A percentile compares a stretch with the other conserved stretches of the same genome.
Conservation (phyloP, 2,888 invertebrate species). For the Eilema caniola region DNA sequence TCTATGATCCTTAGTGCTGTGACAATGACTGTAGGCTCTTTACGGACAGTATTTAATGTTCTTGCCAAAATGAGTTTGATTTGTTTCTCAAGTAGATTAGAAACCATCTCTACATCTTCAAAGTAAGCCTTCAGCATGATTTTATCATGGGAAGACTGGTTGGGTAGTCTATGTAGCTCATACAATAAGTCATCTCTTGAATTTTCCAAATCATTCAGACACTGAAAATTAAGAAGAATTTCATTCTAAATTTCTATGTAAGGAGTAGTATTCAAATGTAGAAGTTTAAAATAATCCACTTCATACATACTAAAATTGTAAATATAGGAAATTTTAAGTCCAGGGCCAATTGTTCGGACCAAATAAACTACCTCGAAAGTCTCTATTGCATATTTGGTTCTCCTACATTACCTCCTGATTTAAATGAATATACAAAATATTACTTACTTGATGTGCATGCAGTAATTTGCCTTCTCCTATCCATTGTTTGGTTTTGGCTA, state of each 20-base stretch:
- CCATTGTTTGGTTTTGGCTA: constrained; percentile 96
- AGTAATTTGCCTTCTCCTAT: constrained; percentile 98
- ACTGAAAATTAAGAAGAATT: constrained; percentile 80
- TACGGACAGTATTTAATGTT: constrained; percentile 97
- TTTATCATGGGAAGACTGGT: constrained; percentile 95
- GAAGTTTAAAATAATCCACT: too few relatives aligned
- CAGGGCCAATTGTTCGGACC: too few relatives aligned
- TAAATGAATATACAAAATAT: not conserved
- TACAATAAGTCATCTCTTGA: constrained; percentile 98
- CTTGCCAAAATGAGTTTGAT: constrained; percentile 95
- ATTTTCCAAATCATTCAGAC: constrained; percentile 97
- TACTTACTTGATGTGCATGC: constrained; percentile 94
- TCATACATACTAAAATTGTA: too few relatives aligned
- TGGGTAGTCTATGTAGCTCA: constrained; percentile 97
- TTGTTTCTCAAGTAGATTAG: constrained; percentile 95
- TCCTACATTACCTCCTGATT: too few relatives aligned
- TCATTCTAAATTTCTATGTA: too few relatives aligned
- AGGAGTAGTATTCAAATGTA: too few relatives aligned
- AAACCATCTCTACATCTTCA: constrained; percentile 96
- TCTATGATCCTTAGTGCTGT: constrained; percentile 98
- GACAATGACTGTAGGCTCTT: constrained; percentile 98
- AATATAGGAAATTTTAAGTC: not conserved
- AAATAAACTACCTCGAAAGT: too few relatives aligned
- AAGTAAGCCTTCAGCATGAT: constrained; percentile 98
- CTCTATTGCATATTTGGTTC: too few relatives aligned